A percentile compares a stretch with the other conserved stretches of the same genome.
Conservation (phyloP, 1,140 invertebrate species). For the Halictus rubicundus region DNA sequence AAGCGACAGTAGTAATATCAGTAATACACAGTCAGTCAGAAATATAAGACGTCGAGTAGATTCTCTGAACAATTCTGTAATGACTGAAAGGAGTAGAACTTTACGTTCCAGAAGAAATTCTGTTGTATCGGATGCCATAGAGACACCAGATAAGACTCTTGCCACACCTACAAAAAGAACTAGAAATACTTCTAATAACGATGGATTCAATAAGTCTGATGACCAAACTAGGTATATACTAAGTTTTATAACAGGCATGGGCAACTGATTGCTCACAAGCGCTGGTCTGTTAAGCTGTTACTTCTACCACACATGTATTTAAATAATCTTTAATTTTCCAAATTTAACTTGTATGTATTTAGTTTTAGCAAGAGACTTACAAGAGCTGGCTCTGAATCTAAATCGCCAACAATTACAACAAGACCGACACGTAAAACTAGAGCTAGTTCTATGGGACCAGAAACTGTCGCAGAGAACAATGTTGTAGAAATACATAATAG, state of each 20-base stretch:
- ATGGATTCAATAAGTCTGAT: constrained; percentile 41
- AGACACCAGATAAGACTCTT: constrained; percentile 47
- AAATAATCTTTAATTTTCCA: no score
- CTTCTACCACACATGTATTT: no score
- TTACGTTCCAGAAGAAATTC: constrained; percentile 63
- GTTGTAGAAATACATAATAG: not conserved
- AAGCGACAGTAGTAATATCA: constrained; percentile 45
- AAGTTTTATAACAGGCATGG: no score
- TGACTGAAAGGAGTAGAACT: constrained; percentile 36
- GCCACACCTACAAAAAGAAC: constrained; percentile 41
- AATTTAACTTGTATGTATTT: not conserved
- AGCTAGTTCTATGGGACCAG: constrained; percentile 67
- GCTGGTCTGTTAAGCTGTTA: no score
- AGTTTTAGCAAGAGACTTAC: constrained; percentile 41
- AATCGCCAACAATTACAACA: constrained; percentile 54
- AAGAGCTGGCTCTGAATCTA: constrained; percentile 70
- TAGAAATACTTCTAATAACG: constrained; percentile 8
- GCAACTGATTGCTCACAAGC: no score
- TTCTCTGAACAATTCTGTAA: constrained; percentile 35
- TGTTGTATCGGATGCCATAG: constrained; percentile 61
- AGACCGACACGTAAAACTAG: constrained; percentile 64
- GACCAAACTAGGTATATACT: constrained; percentile 60
- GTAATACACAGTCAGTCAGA: constrained; percentile 12
- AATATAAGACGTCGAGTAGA: constrained; percentile 41
- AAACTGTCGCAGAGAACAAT: constrained; percentile 22